Base-by-base conservation (phyloP, 2,888 invertebrate genomes). In the Erynnis tages region DNA sequence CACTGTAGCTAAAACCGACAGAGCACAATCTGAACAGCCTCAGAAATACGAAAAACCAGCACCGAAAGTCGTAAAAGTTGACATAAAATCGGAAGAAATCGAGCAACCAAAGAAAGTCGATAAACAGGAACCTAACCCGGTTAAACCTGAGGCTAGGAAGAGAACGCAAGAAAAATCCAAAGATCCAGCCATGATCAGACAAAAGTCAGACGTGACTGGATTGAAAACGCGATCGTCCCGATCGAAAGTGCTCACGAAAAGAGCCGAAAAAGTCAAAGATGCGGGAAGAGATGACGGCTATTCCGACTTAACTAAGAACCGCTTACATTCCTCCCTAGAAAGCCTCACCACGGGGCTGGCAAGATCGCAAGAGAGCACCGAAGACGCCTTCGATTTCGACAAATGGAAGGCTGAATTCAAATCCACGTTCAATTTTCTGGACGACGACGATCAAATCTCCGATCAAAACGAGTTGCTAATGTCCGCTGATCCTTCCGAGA, bases 131-230 rank as follows among this genome's bases (percentile, higher is more conserved):
- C 16, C 37, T 0, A 72, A 71, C 54, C 47, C 59, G 1, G 63
- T 65, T 0, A 71, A 67, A 58, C 66, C 67, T 16, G 34, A 57
- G 2, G 57, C 53, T 1, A 66, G 60, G 57, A 76, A 56, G 48
- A 84, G 55, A 73, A 73, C 59, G 30, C 83, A 82, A 30, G 73
- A 79, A 29, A 87, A 67, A 75, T 49, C 46, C 1, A 76, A 78
- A 63, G 78, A 81, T 44, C 65, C 79, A 1, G 73, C 82, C 0
- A 89, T 90, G 69, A 83, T 90, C 4, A 69, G 92, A 1, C 92
- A 92, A 61, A 92, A 92, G 63, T 92, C 92, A 0, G 92, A 92
- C 60, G 86, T 92, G 0, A 92, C 92, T 0, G 92, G 92, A 0
- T 69, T 92, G 0, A 92, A 90, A 71, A 90, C 85, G 0, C 71